Evolutionary conservation across 2,888 invertebrate species (phyloP).

Genomic region (Platypus cylindrus): DNA sequence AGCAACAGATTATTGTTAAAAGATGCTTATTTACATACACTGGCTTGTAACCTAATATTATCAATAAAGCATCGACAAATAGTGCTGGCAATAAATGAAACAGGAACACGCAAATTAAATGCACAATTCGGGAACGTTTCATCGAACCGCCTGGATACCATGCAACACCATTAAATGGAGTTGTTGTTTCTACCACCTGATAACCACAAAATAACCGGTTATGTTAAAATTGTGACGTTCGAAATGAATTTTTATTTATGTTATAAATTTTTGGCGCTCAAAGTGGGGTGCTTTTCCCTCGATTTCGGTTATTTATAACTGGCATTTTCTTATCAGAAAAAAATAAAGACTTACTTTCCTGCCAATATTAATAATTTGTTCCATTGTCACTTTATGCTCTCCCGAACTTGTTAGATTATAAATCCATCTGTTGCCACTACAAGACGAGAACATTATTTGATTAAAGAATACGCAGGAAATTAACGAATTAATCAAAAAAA

Average conservation of each 20-base stretch:
- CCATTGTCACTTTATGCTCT: constrained; percentile 77
- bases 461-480: no score
- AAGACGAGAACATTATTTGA: no score
- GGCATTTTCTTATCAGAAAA: background rate
- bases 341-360: constrained; percentile 35
- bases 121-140: constrained; percentile 63
- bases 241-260: background rate
- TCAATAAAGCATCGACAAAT: constrained; percentile 64
- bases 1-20: no score
- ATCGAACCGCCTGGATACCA: constrained; percentile 80
- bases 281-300: background rate
- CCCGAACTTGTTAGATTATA: constrained; percentile 69
- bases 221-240: background rate
- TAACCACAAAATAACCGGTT: background rate
- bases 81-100: constrained; percentile 89
- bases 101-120: constrained; percentile 70
- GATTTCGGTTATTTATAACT: background rate
- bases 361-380: constrained; percentile 72
- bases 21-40: constrained; percentile 51
- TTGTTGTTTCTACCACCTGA: constrained; percentile 55
- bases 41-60: constrained; percentile 75
- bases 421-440: constrained; percentile 42
- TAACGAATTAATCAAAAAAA: no score
- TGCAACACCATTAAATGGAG: constrained; percentile 77
- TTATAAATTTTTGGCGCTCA: no score